These are phyloP conservation scores for Conomelus anceps DNA, from an alignment of 2,888 invertebrate genomes.

Conservation along the genomic window DNA sequence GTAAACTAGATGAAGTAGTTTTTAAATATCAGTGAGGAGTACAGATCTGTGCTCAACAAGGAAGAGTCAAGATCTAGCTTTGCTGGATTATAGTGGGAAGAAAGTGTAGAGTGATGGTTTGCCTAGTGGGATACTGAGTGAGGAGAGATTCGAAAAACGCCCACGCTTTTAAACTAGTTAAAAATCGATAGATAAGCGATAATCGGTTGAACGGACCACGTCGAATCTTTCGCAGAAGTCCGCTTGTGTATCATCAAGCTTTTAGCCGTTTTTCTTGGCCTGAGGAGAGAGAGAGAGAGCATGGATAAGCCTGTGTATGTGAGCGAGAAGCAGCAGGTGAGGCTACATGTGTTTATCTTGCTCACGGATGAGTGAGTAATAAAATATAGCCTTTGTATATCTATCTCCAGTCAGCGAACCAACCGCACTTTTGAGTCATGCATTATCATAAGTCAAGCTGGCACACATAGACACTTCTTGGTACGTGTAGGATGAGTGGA, in stretches of 20 bases:
- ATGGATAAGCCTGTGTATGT: background rate
- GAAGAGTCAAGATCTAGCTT: background rate
- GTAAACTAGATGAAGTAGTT: background rate
- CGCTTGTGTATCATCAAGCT: background rate
- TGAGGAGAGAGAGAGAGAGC: background rate
- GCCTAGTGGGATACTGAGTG: background rate
- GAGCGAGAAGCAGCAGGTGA: background rate
- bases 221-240: background rate
- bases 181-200: background rate
- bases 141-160: conserved; percentile 2
- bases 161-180: background rate
- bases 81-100: background rate
- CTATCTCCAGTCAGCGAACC: conserved; percentile 3
- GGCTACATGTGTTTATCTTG: conserved; percentile 2
- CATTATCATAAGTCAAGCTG: conserved; percentile 12
- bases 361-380: conserved; percentile 13
- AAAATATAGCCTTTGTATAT: conserved; percentile 12
- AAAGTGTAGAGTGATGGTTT: background rate
- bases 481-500: background rate
- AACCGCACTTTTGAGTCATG: conserved; percentile 8
- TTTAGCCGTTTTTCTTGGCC: background rate
- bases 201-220: background rate
- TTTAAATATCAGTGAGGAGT: background rate
- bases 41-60: background rate
- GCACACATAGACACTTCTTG: background rate